These are phyloP conservation scores for Toxotes lorentzi DNA, from an alignment of 2,797 vertebrate species.

Conservation along the genomic window DNA sequence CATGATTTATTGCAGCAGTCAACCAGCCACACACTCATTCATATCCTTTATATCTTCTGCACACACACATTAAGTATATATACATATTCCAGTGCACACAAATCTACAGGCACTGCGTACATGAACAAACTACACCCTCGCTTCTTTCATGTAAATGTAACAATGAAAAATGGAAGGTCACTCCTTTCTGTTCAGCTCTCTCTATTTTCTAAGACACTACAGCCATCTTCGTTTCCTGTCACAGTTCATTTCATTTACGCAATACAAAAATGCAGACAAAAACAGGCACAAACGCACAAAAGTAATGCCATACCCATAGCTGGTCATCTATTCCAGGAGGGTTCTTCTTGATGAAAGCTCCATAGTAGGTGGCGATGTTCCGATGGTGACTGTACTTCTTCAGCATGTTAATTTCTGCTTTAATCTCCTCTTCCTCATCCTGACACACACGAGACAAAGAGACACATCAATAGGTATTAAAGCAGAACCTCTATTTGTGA, in stretches of 20 bases:
- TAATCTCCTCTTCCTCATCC: constrained; percentile 97
- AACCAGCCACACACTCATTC: constrained; percentile 39
- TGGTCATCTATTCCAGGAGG: constrained; percentile 95
- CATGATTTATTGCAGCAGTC: constrained; percentile 66
- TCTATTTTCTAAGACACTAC: background rate
- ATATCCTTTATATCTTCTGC: constrained; percentile 34
- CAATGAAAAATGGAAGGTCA: constrained; percentile 10
- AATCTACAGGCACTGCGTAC: background rate
- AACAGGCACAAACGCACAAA: constrained; percentile 30
- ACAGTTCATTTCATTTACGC: constrained; percentile 29
- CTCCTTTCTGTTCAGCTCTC: constrained; percentile 13
- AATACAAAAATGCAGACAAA: constrained; percentile 8
- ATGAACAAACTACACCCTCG: constrained; percentile 9
- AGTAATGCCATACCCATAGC: constrained; percentile 87
- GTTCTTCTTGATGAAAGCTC: constrained; percentile 97
- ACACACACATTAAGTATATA: constrained; percentile 23
- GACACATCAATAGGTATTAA: constrained; percentile 46
- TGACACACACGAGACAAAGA: constrained; percentile 56
- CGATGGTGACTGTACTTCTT: constrained; percentile 98
- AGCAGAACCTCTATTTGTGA: constrained; percentile 20
- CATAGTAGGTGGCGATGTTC: constrained; percentile 97
- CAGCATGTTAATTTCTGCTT: constrained; percentile 98
- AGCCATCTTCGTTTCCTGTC: constrained; percentile 3
- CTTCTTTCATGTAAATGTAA: constrained; percentile 5
- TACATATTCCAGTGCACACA: constrained; percentile 32